Percentiles rank a stretch among this genome's conserved stretches.
Evolutionary conservation across 2,113 vertebrate species (phyloP).

Genomic region (Anolis carolinensis): DNA sequence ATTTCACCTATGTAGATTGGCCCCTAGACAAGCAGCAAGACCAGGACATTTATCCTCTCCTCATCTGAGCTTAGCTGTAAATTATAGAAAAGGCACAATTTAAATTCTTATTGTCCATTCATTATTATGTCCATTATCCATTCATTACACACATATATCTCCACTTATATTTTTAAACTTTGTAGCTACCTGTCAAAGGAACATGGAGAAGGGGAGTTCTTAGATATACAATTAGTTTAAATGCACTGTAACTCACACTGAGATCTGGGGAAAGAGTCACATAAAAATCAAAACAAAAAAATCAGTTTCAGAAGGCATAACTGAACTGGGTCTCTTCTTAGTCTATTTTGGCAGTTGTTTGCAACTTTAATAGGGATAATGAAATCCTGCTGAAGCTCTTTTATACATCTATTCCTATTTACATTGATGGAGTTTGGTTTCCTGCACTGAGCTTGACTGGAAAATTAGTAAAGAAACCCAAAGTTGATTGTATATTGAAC

Average conservation of each 20-base stretch:
- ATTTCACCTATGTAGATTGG: no score
- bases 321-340: background rate
- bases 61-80: background rate
- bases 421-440: background rate
- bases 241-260: background rate
- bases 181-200: background rate
- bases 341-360: background rate
- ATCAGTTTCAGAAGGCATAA: background rate
- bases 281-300: background rate
- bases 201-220: background rate
- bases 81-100: background rate
- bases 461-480: background rate
- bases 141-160: no score
- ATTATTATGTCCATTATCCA: no score
- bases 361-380: slow-evolving; percentile 1
- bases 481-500: slow-evolving; percentile 12
- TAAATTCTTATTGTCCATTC: background rate
- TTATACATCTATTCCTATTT: background rate
- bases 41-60: background rate
- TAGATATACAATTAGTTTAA: background rate
- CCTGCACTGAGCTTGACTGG: background rate
- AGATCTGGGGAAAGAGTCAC: background rate
- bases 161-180: background rate
- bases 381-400: background rate
- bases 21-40: background rate